Base-by-base conservation (phyloP, 2,888 invertebrate genomes). In the Mesoligia furuncula region DNA sequence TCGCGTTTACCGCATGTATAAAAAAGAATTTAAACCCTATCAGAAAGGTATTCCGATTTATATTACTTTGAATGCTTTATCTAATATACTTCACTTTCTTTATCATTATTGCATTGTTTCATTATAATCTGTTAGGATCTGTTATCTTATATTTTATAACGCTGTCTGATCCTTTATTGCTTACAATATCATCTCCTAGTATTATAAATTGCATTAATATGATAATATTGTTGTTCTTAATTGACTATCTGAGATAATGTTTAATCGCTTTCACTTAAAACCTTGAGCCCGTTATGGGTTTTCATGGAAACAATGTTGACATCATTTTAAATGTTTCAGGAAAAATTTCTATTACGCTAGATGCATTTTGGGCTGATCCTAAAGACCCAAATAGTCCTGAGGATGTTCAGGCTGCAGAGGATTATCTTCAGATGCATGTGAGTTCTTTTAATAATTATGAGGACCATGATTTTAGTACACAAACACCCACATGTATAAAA, bases 1-100 rank as follows among this genome's bases (percentile, higher is more conserved):
- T 0, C 96, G 95, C 73, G 97, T 96, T 1, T 98, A 97, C 89
- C 96, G 97, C 71, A 90, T 98, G 61, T 98, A 98, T 90, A 94
- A 98, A 76, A 93, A 95, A 62, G 94, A 97, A 86, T 98, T 97
- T 88, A 94, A 96, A 83, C 89, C 93, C 1, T 87, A 87, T 59
- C 97, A 97, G 88, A 94, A 97, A 92, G 97, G 97, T 97, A 91
- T 74, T 66, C 36, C 48, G 67, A 67, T 75, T 75, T 59, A 67
- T 27, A 66, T 64, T 67, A 11, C 36, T 57, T 39, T 78, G 6
- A 73, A 65, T n/a, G 6, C 11, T 27, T 31, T 73, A 70, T 31
- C 0, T 27, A 54, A 72, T 78, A 51, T 51, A 24, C 24, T 20
- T 48, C 31, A 54, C 24, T 73, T 73, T 24, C 51, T 64, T 79